phyloP scores from a whole-genome alignment of 2,113 vertebrate genomes.

The Cryptoleucopteryx plumbea region DNA sequence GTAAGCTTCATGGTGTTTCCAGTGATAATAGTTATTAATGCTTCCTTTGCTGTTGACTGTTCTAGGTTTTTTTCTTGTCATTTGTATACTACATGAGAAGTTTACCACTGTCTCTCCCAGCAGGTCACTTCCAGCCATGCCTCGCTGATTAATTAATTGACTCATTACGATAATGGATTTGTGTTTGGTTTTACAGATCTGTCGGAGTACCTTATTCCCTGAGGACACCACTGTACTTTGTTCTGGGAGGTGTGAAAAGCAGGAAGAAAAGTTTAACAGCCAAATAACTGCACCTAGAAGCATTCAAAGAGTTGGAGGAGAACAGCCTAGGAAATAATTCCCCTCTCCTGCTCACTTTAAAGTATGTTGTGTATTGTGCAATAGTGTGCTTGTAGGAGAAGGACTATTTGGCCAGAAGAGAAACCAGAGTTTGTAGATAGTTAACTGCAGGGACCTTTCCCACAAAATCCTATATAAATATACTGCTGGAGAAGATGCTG shows the following conservation, averaged over 20 bases:
- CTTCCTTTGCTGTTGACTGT: not conserved
- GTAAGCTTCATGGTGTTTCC: not conserved
- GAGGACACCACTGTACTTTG: not conserved
- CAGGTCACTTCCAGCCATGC: not conserved
- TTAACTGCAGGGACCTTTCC: not conserved
- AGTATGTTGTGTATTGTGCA: not conserved
- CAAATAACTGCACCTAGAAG: not conserved
- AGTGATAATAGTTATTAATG: not conserved
- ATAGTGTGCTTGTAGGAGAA: not conserved
- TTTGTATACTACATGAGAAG: not conserved
- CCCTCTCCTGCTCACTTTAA: not conserved
- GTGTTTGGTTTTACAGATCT: not conserved
- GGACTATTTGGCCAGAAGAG: not conserved
- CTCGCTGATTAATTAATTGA: conserved; percentile 20
- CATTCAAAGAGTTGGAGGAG: not conserved
- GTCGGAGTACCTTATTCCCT: not conserved
- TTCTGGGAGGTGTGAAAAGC: not conserved
- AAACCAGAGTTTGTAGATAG: not conserved
- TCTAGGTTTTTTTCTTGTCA: not conserved
- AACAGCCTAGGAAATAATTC: not conserved
- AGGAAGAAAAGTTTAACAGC: not conserved
- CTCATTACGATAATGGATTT: not conserved
- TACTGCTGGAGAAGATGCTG: not conserved
- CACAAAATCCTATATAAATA: not conserved
- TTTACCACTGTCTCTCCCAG: not conserved